Evolutionary conservation across 2,113 vertebrate species (phyloP).

Genomic region (Sinosuthora webbiana): DNA sequence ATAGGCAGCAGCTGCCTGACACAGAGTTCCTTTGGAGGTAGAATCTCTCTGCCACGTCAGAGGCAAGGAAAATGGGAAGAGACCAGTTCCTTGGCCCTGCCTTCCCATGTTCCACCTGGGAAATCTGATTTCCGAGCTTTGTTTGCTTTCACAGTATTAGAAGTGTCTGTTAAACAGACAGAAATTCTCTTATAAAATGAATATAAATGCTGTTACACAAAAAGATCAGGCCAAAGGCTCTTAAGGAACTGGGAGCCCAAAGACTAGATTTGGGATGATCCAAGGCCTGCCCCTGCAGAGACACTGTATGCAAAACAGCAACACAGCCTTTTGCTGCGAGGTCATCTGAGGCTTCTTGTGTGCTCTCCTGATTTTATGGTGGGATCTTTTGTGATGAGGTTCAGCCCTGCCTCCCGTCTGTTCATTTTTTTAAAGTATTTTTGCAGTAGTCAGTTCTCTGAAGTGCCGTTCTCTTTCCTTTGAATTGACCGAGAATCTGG

Average conservation of each 20-base stretch:
- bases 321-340: background rate
- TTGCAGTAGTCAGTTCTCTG: constrained; percentile 17
- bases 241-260: background rate
- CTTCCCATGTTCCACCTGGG: background rate
- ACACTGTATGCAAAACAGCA: background rate
- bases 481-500: constrained; percentile 31
- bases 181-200: background rate
- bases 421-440: background rate
- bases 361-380: background rate
- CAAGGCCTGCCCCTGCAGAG: background rate
- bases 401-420: background rate
- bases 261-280: background rate
- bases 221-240: background rate
- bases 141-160: background rate
- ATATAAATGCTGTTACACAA: background rate
- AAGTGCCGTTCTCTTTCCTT: background rate
- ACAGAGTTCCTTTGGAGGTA: background rate
- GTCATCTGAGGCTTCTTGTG: background rate
- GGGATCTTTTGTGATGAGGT: background rate
- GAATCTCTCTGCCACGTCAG: background rate
- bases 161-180: background rate
- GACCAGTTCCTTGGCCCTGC: background rate
- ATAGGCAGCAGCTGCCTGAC: background rate
- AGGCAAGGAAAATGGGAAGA: background rate
- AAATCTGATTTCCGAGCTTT: background rate